phyloP scores from a whole-genome alignment of 2,113 vertebrate species.

The Cephalopterus ornatus region DNA sequence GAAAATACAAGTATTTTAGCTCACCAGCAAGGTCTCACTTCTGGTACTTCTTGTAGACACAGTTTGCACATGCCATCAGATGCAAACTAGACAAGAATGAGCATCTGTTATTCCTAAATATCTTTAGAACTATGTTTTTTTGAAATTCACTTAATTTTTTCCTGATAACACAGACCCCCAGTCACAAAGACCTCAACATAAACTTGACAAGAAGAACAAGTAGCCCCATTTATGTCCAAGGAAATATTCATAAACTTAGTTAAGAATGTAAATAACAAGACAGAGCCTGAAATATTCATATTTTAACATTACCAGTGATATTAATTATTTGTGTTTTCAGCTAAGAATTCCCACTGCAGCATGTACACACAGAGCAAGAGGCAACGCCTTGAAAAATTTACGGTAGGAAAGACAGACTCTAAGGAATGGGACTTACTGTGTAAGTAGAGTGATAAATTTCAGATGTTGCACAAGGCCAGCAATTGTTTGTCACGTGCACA shows the following conservation, averaged over 20 bases:
- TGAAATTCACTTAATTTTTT: not conserved
- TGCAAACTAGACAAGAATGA: not conserved
- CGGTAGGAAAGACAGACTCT: not conserved
- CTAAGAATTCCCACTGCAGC: not conserved
- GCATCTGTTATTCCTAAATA: not conserved
- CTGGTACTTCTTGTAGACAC: not conserved
- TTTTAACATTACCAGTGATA: not conserved
- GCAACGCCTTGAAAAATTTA: not conserved
- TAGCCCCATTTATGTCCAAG: not conserved
- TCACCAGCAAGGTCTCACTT: not conserved
- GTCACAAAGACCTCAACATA: not conserved
- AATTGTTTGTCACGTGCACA: not conserved
- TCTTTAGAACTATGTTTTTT: not conserved
- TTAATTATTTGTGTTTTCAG: slow-evolving; percentile 18
- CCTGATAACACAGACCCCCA: not conserved
- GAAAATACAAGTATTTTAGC: not conserved
- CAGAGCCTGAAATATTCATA: not conserved
- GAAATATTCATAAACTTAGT: not conserved
- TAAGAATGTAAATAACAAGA: not conserved
- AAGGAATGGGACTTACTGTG: not conserved
- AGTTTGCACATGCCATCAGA: slow-evolving; percentile 8
- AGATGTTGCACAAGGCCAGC: not conserved
- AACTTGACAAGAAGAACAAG: not conserved
- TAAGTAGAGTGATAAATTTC: not conserved
- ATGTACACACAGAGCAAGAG: not conserved